phyloP scores from a whole-genome alignment of 2,113 vertebrate genomes.

The Clinocottus analis region DNA sequence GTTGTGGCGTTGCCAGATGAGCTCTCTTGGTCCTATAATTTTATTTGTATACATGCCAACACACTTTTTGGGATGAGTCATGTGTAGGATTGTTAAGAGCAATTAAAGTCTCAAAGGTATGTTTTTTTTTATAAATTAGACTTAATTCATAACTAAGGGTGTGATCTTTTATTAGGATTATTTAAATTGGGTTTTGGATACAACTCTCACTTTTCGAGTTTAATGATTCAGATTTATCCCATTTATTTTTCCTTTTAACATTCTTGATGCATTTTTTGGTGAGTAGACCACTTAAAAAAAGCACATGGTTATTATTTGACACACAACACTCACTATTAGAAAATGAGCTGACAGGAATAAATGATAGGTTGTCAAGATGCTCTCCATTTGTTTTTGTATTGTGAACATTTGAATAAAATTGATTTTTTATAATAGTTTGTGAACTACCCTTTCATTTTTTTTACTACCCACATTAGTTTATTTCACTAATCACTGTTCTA shows the following conservation, averaged over 20 bases:
- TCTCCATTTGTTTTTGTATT: slow-evolving; percentile 82
- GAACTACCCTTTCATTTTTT: not conserved
- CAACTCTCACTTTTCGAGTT: not conserved
- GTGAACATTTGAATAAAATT: slow-evolving; percentile 83
- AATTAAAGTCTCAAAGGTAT: slow-evolving; percentile 5
- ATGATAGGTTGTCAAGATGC: slow-evolving; percentile 56
- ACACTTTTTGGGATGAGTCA: slow-evolving; percentile 1
- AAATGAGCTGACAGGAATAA: slow-evolving; percentile 33
- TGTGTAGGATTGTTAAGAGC: slow-evolving; percentile 3
- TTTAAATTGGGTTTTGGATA: slow-evolving; percentile 57
- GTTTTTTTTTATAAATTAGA: slow-evolving; percentile 6
- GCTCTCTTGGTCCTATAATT: not conserved
- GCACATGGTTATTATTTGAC: slow-evolving; percentile 21
- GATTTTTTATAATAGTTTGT: slow-evolving; percentile 51
- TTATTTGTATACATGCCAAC: slow-evolving; percentile 21
- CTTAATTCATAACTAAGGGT: slow-evolving; percentile 18
- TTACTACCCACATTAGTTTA: not conserved
- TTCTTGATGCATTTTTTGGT: slow-evolving; percentile 51
- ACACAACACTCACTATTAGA: slow-evolving; percentile 66
- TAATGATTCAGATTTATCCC: not conserved
- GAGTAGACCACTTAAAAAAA: slow-evolving; percentile 15
- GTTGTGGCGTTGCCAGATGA: slow-evolving; percentile 4
- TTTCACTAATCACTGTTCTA: not conserved
- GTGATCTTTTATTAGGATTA: slow-evolving; percentile 26
- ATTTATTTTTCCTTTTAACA: slow-evolving; percentile 30